A percentile compares a stretch with the other conserved stretches of the same genome.
Evolutionary conservation across 2,113 vertebrate genomes (phyloP).

Genomic region (Phyllostomus hastatus): DNA sequence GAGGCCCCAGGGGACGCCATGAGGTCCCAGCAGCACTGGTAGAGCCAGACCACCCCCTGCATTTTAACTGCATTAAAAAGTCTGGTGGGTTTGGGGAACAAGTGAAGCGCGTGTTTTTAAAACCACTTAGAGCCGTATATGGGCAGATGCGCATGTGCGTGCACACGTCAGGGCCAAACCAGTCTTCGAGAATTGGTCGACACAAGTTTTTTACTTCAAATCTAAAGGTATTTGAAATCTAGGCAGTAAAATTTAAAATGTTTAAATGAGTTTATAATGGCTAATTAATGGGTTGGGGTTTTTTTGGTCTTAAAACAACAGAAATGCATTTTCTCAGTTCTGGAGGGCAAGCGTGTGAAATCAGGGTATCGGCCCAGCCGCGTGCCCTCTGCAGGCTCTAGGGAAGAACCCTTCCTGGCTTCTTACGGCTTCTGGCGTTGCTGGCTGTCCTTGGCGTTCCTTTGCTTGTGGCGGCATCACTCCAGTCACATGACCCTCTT

Average conservation of each 20-base stretch:
- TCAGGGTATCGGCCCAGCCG: neutral
- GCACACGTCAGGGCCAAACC: neutral
- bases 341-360: neutral
- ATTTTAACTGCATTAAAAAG: neutral
- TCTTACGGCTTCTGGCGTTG: neutral
- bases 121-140: neutral
- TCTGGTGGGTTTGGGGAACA: neutral
- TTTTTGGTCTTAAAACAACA: neutral
- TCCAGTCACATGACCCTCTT: neutral
- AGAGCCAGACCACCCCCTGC: neutral
- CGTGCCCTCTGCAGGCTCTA: neutral
- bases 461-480: neutral
- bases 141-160: rapidly evolving
- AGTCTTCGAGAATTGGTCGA: neutral
- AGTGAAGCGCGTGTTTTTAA: neutral
- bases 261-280: neutral
- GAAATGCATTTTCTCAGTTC: neutral
- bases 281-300: neutral
- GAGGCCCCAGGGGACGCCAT: neutral
- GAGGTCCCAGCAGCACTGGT: neutral
- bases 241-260: neutral
- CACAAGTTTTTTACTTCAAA: neutral
- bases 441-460: neutral
- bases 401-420: neutral
- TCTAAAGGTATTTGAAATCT: neutral